Conservation (phyloP, 2,888 invertebrate genomes). For the Hypomecis atomaria region DNA sequence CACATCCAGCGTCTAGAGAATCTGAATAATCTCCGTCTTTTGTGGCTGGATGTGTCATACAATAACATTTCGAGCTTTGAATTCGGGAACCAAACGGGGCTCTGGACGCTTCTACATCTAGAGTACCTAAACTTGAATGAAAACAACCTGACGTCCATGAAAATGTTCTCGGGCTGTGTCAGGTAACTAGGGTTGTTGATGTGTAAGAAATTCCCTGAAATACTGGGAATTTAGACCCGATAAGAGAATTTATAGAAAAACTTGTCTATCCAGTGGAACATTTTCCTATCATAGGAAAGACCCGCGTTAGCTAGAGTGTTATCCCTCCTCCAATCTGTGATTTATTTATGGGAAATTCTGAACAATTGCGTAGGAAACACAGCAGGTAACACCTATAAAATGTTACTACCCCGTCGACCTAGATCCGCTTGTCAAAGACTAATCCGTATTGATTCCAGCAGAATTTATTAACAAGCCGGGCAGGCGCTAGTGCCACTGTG, state of each 20-base stretch:
- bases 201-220: too few relatives aligned
- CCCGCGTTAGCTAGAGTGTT: too few relatives aligned
- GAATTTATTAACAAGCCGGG: conserved; percentile 40
- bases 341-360: too few relatives aligned
- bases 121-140: conserved; percentile 81
- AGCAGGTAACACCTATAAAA: conserved; percentile 1
- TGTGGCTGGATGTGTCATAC: conserved; percentile 83
- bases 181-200: conserved; percentile 53
- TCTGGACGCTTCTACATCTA: conserved; percentile 81
- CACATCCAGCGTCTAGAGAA: conserved; percentile 84
- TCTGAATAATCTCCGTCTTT: conserved; percentile 79
- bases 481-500: too few relatives aligned
- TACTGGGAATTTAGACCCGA: too few relatives aligned
- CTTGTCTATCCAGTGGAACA: too few relatives aligned
- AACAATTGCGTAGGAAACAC: too few relatives aligned
- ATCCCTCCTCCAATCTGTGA: too few relatives aligned
- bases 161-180: conserved; percentile 78
- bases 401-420: conserved; percentile 28
- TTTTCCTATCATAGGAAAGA: too few relatives aligned
- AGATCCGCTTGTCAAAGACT: conserved; percentile 36
- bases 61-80: conserved; percentile 82
- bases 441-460: conserved; percentile 41
- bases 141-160: conserved; percentile 81
- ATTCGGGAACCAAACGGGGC: conserved; percentile 64
- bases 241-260: too few relatives aligned